Evolutionary conservation across 2,888 invertebrate species (phyloP), one percentile per base, ranked within the genome.

Genomic region (Chaetogeoica ovagalla): DNA sequence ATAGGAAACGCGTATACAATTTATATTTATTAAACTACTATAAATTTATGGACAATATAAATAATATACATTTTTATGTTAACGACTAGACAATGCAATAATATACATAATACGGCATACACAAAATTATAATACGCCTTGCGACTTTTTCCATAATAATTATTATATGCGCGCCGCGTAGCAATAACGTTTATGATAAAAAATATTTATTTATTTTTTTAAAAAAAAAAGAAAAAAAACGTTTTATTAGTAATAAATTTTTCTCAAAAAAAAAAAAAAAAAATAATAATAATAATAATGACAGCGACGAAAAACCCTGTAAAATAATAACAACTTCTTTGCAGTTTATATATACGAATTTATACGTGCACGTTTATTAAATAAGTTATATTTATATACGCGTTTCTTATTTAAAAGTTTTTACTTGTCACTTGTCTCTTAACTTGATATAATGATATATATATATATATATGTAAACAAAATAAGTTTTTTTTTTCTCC

Each of bases 401-500:
- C 48, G 48, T 73, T 73, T 73, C 37, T 73, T 52, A 17, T 73
- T 73, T 63, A n/a, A 73, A 73, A 73, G 52, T 63, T 55, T 39
- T 73, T 63, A 55, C 52, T 73, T 73, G 52, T 73, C 73, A 73
- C 37, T 73, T 60, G 63, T 55, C 63, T 9, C 17, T 37, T 63
- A 73, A 73, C 63, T 55, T 37, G 37, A 73, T 73, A 73, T 73
- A 52, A 13, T n/a, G n/a, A n/a, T n/a, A n/a, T n/a, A n/a, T 30
- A 30, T 30, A 30, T 30, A 30, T 30, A 30, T 30, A 39, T 39
- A 48, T 68, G 63, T 52, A 43, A 43, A 55, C n/a, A 37, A 73
- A n/a, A 55, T 63, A 55, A 73, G 63, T 73, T 63, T 63, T 62
- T 59, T 30, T 59, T 23, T 63, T 23, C 30, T 4, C 30, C 30